These are phyloP conservation scores for Drosophila ambigua DNA, from an alignment of 1,140 invertebrate genomes.

Conservation along the genomic window DNA sequence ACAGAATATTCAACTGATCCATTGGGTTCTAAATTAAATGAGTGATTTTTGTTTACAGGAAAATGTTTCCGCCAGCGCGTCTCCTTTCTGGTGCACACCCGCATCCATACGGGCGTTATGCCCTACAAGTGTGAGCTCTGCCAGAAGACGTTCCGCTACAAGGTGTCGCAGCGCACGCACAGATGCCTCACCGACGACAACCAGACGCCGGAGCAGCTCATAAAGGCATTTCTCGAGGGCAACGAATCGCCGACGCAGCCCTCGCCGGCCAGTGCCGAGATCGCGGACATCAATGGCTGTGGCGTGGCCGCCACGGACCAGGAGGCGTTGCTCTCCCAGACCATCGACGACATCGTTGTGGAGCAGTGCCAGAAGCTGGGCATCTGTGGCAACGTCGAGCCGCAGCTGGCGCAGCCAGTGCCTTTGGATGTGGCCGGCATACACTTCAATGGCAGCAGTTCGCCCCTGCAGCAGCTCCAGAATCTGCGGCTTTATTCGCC, in stretches of 20 bases:
- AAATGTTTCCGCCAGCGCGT: conserved; percentile 94
- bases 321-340: conserved; percentile 70
- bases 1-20: background rate
- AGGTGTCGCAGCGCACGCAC: conserved; percentile 92
- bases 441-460: conserved; percentile 57
- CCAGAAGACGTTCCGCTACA: conserved; percentile 92
- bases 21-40: background rate
- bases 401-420: conserved; percentile 34
- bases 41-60: conserved; percentile 85
- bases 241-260: conserved; percentile 36
- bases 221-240: conserved; percentile 69
- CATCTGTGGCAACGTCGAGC: conserved; percentile 58
- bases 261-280: conserved; percentile 48
- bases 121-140: conserved; percentile 91
- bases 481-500: conserved; percentile 64
- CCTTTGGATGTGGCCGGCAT: conserved; percentile 34
- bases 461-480: conserved; percentile 65
- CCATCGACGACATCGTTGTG: conserved; percentile 83
- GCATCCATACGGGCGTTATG: conserved; percentile 89
- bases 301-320: conserved; percentile 43
- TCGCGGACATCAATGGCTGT: conserved; percentile 45
- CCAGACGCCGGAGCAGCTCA: conserved; percentile 70
- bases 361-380: conserved; percentile 83
- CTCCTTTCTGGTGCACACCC: conserved; percentile 92
- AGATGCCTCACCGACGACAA: conserved; percentile 86